Percentiles rank a stretch among this genome's conserved stretches.
These are phyloP conservation scores for Fregetta grallaria DNA, from an alignment of 2,113 vertebrate genomes.

Conservation along the genomic window DNA sequence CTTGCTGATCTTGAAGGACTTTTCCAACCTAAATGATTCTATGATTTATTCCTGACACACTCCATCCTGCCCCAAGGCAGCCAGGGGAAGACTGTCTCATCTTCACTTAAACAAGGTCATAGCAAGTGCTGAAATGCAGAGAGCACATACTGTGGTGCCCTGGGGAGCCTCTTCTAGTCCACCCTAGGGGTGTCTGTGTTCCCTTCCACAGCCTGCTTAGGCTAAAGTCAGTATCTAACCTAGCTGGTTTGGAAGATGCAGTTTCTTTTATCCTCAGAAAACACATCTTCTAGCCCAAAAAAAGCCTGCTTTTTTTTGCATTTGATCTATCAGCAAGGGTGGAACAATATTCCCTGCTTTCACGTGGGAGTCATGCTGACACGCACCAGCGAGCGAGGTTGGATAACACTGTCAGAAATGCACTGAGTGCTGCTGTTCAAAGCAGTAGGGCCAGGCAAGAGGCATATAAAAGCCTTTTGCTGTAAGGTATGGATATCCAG, in stretches of 20 bases:
- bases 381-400: not conserved
- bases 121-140: not conserved
- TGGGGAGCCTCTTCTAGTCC: not conserved
- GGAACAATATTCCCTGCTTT: not conserved
- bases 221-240: not conserved
- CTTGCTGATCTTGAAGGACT: not conserved
- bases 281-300: not conserved
- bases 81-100: not conserved
- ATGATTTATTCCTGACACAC: not conserved
- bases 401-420: not conserved
- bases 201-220: not conserved
- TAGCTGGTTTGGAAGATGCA: not conserved
- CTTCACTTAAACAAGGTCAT: no score
- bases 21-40: not conserved
- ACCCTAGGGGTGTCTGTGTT: accelerated
- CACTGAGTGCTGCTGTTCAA: accelerated
- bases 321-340: not conserved
- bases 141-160: not conserved
- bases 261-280: not conserved
- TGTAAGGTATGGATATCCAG: not conserved
- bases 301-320: not conserved
- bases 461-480: not conserved
- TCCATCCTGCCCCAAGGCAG: not conserved
- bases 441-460: not conserved
- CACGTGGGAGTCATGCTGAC: not conserved